Evolutionary conservation across 1,140 invertebrate genomes (phyloP).

Genomic region (Drosophila bifasciata): DNA sequence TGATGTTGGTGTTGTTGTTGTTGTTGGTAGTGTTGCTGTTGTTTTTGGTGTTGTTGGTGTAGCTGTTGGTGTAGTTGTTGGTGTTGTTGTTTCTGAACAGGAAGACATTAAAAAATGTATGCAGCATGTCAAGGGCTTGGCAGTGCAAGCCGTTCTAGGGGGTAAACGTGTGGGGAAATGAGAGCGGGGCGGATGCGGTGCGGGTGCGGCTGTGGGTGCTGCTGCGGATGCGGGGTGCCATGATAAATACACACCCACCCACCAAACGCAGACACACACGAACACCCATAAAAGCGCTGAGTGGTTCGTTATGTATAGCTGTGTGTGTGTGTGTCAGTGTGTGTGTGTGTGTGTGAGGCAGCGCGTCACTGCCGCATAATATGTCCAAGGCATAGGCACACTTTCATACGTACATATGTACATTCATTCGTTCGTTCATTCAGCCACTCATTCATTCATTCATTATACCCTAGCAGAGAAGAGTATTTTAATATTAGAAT

Average conservation of each 20-base stretch:
- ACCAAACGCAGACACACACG: too few species aligned
- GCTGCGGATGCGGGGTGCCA: not conserved
- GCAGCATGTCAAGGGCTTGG: constrained; percentile 42
- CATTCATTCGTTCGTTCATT: not conserved
- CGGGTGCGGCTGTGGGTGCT: not conserved
- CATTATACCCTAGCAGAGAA: not conserved
- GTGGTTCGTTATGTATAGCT: constrained; percentile 1
- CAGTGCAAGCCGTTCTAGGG: not conserved
- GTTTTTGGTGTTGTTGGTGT: constrained; percentile 26
- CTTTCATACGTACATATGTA: not conserved
- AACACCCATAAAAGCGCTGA: not conserved
- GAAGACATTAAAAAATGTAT: constrained; percentile 74
- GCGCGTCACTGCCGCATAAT: constrained; percentile 10
- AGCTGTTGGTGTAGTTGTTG: constrained; percentile 27
- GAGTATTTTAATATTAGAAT: too few species aligned
- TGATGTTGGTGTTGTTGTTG: constrained; percentile 16
- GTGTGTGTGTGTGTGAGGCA: not conserved
- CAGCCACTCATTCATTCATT: constrained; percentile 1
- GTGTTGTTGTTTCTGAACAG: constrained; percentile 35
- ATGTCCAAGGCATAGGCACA: constrained; percentile 26
- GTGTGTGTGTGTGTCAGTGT: constrained; percentile 1
- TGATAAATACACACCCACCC: too few species aligned
- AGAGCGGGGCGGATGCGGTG: not conserved
- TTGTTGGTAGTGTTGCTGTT: not conserved
- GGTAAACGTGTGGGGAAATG: not conserved